Evolutionary conservation across 37 sponge, comb jelly and placozoan species (phyloP).

Genomic region (Halisarca cf. caerulea): DNA sequence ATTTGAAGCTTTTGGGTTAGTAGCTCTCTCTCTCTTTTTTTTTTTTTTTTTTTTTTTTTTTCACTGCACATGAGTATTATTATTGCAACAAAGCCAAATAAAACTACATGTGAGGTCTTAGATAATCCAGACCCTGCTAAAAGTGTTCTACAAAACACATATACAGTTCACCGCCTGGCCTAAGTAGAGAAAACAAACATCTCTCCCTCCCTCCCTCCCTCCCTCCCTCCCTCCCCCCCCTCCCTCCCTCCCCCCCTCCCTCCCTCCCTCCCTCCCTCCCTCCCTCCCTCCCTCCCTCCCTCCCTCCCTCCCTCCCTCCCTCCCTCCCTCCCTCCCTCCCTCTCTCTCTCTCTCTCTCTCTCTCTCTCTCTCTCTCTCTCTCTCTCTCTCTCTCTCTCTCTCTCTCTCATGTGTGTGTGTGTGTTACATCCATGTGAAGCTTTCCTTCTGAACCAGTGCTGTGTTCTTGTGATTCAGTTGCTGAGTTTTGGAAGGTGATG

Average conservation of each 20-base stretch:
- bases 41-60: too few relatives aligned
- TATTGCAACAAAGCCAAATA: too few relatives aligned
- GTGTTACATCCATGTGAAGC: too few relatives aligned
- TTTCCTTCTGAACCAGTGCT: too few relatives aligned
- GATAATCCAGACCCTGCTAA: too few relatives aligned
- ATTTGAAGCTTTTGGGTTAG: conserved; percentile 86
- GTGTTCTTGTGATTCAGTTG: too few relatives aligned
- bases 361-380: background rate
- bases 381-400: background rate
- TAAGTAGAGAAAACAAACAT: background rate
- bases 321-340: conserved; percentile 1
- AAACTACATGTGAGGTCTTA: too few relatives aligned
- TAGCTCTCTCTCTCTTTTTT: background rate
- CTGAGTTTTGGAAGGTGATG: too few relatives aligned
- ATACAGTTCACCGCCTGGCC: too few relatives aligned
- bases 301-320: conserved; percentile 20
- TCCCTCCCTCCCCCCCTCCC: conserved; percentile 2
- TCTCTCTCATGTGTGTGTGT: too few relatives aligned
- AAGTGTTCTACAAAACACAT: too few relatives aligned
- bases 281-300: background rate
- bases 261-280: background rate
- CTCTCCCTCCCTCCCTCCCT: background rate
- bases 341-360: background rate
- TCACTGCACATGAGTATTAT: too few relatives aligned
- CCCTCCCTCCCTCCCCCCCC: background rate